A percentile compares a stretch with the other conserved stretches of the same genome.
phyloP scores from a whole-genome alignment of 2,113 vertebrate species.

The Sinocyclocheilus maitianheensis region DNA sequence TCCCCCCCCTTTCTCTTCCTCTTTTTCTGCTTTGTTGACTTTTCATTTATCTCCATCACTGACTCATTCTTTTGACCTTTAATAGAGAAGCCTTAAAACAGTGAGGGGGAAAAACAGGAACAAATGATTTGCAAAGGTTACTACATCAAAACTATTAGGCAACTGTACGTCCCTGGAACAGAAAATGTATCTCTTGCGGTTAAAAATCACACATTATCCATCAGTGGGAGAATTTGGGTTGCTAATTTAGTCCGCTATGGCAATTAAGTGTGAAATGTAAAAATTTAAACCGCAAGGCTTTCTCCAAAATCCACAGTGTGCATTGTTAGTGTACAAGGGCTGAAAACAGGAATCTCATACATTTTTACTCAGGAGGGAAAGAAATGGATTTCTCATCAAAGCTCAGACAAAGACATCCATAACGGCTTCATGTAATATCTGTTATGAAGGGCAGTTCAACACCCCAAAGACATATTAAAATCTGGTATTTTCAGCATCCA shows the following conservation, averaged over 20 bases:
- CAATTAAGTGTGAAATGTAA: neutral
- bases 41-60: constrained; percentile 70
- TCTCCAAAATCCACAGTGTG: neutral
- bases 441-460: neutral
- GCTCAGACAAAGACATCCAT: neutral
- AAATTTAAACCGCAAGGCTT: neutral
- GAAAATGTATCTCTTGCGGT: neutral
- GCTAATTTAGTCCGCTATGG: neutral
- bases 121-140: constrained; percentile 69
- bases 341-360: neutral
- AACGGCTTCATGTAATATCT: neutral
- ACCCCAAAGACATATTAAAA: constrained; percentile 3
- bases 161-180: constrained; percentile 5
- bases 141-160: constrained; percentile 48
- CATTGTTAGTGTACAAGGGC: neutral
- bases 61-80: constrained; percentile 72
- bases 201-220: constrained; percentile 7
- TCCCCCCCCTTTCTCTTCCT: neutral
- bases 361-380: neutral
- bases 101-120: constrained; percentile 47
- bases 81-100: constrained; percentile 60
- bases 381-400: neutral
- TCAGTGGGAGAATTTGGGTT: constrained; percentile 13
- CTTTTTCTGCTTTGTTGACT: constrained; percentile 63
- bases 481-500: neutral